Base-by-base conservation (phyloP, 2,888 invertebrate species). In the Monochamus alternatus region DNA sequence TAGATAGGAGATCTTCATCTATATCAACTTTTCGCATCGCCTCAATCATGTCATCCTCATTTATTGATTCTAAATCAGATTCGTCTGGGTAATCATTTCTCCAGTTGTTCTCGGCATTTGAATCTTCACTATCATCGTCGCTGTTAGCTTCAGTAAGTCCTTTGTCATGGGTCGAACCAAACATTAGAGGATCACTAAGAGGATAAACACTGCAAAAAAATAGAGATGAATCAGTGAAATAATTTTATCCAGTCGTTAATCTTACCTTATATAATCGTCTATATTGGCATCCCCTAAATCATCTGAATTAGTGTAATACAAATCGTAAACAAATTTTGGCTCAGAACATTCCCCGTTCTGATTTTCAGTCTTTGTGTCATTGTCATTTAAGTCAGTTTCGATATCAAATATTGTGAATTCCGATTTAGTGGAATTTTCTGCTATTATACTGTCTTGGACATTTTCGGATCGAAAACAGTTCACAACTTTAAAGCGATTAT, bases 91-190 rank as follows among this genome's bases (percentile, higher is more conserved):
- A 96, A 70, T 95, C 95, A 84, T 96, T 95, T 77, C 92, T 90
- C 91, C 93, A 94, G 86, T 95, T 92, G 82, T 93, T 93, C 87
- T 96, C 95, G 78, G 93, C 93, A 89, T 96, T 95, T 0, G 95
- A 95, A 86, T 95, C 95, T 79, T 92, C 92, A 38, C 91, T 91
- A 82, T 93, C 93, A 74, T 91, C 90, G 10, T 90, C 91, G 12
- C 83, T 80, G 65, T 88, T 88, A 5, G 82, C 81, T 58, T 87
- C 87, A 74, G 89, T 89, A 14, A 80, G 65, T 5, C 84, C 85
- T 76, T 85, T 85, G 75, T 87, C 86, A 75, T 83, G 74, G 43
- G 78, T 63, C 10, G 86, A 84, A 69, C 87, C 89, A 75, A 86
- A 88, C 4, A 90, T 85, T 5, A 90, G 79, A 31, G 89, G 88